Conservation (phyloP, 2,113 vertebrate genomes). For the Elaphurus davidianus region DNA sequence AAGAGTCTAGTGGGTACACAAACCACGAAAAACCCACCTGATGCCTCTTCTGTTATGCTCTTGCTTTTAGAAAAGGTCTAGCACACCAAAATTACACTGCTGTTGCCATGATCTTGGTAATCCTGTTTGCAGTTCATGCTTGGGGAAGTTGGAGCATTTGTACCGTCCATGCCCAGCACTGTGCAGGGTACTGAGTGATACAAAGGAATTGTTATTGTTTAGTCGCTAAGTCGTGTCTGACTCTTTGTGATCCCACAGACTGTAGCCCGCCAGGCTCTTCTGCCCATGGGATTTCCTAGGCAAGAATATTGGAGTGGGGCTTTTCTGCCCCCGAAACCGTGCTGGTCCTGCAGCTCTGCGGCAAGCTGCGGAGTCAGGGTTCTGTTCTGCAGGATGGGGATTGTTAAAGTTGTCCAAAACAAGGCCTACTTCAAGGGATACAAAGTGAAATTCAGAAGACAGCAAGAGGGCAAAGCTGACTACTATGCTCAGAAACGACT, state of each 20-base stretch:
- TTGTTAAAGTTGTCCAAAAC: neutral
- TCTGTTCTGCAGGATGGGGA: rapidly evolving
- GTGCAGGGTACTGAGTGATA: neutral
- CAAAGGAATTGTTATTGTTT: neutral
- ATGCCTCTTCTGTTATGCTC: neutral
- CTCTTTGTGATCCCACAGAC: neutral
- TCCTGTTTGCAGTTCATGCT: neutral
- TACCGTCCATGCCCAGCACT: neutral
- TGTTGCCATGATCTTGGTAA: neutral
- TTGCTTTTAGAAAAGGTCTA: neutral
- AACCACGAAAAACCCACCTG: neutral
- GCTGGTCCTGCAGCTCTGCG: neutral
- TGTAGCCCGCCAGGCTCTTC: neutral
- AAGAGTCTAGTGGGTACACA: neutral
- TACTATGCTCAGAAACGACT: neutral
- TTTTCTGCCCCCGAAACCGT: rapidly evolving
- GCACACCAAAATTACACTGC: neutral
- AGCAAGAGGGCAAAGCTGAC: neutral
- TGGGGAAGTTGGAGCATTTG: neutral
- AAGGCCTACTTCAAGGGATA: neutral
- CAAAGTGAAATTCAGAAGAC: neutral
- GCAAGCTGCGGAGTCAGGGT: neutral
- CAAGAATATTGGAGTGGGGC: neutral
- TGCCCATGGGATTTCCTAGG: neutral
- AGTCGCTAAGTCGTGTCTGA: neutral